Evolutionary conservation across 2,113 vertebrate genomes (phyloP), one percentile per base, ranked within the genome.

Genomic region (Morone saxatilis): DNA sequence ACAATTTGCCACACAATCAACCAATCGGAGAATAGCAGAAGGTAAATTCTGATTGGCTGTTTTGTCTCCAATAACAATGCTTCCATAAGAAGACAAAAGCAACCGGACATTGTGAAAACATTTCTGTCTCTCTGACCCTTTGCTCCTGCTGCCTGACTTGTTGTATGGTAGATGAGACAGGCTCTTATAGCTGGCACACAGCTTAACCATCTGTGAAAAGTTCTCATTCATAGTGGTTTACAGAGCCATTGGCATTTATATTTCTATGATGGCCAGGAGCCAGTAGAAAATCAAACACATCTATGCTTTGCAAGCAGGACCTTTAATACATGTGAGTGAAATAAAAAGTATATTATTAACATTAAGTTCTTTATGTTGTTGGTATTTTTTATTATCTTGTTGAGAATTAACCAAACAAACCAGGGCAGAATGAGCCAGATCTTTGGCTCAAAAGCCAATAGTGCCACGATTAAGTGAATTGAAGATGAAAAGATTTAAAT

Each of bases 401-500:
- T 13, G 20, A 72, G 41, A 65, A 75, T 65, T 22, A 50, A 45
- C 20, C 56, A 17, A 65, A 78, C 5, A 84, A n/a, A 75, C 69
- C 5, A 65, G 63, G 22, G 57, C 45, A 45, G n/a, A 80, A 11
- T 41, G 59, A 85, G 67, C 80, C 12, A 80, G 68, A 74, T 63
- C 31, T 78, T 60, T 5, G 19, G n/a, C 50, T 85, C 53, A 70
- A 80, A 83, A 78, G 57, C 73, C 72, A 72, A 57, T 51, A 31
- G 36, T 22, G 70, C 36, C 20, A 36, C 13, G 51, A 90, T 78
- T 68, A 65, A 84, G 71, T 57, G 57, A 80, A 81, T 13, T 73
- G 78, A 85, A 87, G 76, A 90, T 84, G 81, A 88, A 93, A 85
- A 85, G 91, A 93, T 92, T 86, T 57, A 59, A 86, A 87, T 87